These are phyloP conservation scores for Synanthedon vespiformis DNA, from an alignment of 2,888 invertebrate species.

Conservation along the genomic window DNA sequence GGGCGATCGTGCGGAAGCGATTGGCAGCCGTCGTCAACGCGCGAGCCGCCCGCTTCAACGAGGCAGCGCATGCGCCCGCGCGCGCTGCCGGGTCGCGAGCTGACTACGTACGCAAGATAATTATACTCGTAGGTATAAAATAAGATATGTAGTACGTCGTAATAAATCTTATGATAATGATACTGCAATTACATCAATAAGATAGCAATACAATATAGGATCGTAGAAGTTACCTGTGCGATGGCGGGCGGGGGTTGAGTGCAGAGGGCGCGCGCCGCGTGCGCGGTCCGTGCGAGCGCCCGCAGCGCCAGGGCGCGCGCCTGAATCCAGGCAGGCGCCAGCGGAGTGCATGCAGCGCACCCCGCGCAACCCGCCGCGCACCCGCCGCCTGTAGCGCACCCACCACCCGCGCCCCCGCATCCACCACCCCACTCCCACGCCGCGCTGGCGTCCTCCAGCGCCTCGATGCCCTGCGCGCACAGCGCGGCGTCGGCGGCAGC, in stretches of 20 bases:
- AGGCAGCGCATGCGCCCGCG: constrained; percentile 40
- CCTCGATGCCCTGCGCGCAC: constrained; percentile 49
- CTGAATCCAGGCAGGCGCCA: constrained; percentile 43
- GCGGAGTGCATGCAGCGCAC: constrained; percentile 27
- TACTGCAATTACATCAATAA: too few relatives aligned
- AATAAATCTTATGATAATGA: too few relatives aligned
- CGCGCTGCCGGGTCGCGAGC: constrained; percentile 39
- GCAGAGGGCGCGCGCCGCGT: constrained; percentile 80
- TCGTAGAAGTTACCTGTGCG: constrained; percentile 62
- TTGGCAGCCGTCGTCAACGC: constrained; percentile 23
- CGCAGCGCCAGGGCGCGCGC: constrained; percentile 82
- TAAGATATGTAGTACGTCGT: too few relatives aligned
- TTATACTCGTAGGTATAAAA: not conserved
- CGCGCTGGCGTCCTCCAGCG: constrained; percentile 34
- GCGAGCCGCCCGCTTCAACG: constrained; percentile 38
- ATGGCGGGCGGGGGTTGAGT: constrained; percentile 95
- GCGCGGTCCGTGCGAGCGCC: constrained; percentile 56
- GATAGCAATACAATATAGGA: too few relatives aligned
- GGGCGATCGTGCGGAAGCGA: constrained; percentile 38
- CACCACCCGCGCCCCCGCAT: constrained; percentile 21
- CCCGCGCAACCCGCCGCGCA: constrained; percentile 51
- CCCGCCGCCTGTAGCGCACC: constrained; percentile 19
- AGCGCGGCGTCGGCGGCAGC: constrained; percentile 80
- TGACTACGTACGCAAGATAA: constrained; percentile 21
- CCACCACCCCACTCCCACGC: constrained; percentile 36